Evolutionary conservation across 2,888 invertebrate species (phyloP).

Genomic region (Ectemnius lituratus): DNA sequence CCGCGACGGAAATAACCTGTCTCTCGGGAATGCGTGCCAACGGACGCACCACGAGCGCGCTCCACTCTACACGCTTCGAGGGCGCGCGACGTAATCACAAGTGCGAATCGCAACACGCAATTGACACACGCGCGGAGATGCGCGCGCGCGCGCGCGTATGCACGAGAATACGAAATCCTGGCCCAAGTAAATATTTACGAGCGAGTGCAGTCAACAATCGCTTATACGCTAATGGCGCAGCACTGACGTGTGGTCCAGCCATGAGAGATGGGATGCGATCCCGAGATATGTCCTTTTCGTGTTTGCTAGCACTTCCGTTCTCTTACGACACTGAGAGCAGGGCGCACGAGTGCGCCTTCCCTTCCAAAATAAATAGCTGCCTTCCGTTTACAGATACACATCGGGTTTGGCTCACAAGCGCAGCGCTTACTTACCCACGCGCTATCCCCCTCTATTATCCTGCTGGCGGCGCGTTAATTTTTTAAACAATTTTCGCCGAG

Average conservation of each 20-base stretch:
- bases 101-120: constrained; percentile 9
- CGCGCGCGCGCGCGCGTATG: neutral
- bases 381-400: neutral
- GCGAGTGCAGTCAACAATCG: neutral
- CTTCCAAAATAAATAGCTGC: constrained; percentile 4
- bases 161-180: neutral
- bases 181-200: constrained; percentile 24
- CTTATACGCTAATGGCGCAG: neutral
- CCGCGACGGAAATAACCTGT: constrained; percentile 47
- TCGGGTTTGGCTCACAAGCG: no score
- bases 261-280: neutral
- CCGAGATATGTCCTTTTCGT: neutral
- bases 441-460: no score
- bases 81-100: constrained; percentile 16
- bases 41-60: constrained; percentile 12
- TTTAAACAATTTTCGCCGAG: constrained; percentile 4
- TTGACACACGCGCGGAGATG: constrained; percentile 2
- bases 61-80: neutral
- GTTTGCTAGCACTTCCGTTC: neutral
- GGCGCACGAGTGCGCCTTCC: neutral
- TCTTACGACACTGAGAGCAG: no score
- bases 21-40: constrained; percentile 31
- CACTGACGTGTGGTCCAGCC: neutral
- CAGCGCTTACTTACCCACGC: no score
- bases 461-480: constrained; percentile 11